A percentile compares a stretch with the other conserved stretches of the same genome.
Evolutionary conservation across 53 echinoderm and acorn worm genomes (phyloP).

Genomic region (Holothuria scabra): DNA sequence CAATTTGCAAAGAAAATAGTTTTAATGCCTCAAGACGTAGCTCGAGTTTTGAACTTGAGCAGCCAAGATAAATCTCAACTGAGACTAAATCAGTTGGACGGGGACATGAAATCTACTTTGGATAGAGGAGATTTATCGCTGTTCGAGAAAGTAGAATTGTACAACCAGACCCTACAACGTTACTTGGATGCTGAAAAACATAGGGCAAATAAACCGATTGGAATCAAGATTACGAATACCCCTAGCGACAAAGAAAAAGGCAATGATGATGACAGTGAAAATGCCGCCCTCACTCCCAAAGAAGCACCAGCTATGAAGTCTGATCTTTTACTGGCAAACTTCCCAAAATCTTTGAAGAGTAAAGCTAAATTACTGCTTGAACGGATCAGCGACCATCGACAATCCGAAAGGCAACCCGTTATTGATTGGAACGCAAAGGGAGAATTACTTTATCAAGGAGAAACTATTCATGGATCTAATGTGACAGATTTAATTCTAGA

Average conservation of each 20-base stretch:
- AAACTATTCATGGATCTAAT: background rate
- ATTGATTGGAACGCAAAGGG: background rate
- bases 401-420: background rate
- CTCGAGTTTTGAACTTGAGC: conserved; percentile 46
- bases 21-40: conserved; percentile 66
- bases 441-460: background rate
- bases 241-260: background rate
- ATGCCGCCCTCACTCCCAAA: background rate
- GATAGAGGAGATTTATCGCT: conserved; percentile 3
- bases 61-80: background rate
- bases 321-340: background rate
- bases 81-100: conserved; percentile 11
- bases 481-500: conserved; percentile 10
- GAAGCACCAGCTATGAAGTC: background rate
- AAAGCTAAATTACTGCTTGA: background rate
- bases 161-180: conserved; percentile 48
- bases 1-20: conserved; percentile 74
- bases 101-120: conserved; percentile 29
- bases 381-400: background rate
- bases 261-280: too few relatives aligned
- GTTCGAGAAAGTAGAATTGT: conserved; percentile 42
- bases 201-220: too few relatives aligned
- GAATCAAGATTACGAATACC: too few relatives aligned
- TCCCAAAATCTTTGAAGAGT: background rate
- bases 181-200: conserved; percentile 7